These are phyloP conservation scores for Lepidurus arcticus DNA, from an alignment of 1,140 invertebrate species.

Conservation along the genomic window DNA sequence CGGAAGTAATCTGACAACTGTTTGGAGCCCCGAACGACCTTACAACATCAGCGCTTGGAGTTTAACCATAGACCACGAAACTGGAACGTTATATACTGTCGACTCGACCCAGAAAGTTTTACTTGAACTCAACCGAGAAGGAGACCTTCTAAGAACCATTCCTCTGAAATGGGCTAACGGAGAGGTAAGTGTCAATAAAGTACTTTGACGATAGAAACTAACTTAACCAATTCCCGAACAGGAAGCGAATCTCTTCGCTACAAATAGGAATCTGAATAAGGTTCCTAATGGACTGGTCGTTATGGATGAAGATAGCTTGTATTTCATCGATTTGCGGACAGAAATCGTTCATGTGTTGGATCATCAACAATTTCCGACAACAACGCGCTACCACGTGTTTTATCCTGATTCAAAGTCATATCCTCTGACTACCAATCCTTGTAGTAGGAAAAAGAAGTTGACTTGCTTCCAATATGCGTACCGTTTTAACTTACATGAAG, in stretches of 20 bases:
- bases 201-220: background rate
- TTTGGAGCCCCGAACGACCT: background rate
- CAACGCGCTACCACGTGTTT: background rate
- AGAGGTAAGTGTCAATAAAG: background rate
- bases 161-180: slow-evolving; percentile 11
- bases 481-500: background rate
- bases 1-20: background rate
- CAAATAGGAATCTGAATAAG: background rate
- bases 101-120: background rate
- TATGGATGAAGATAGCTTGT: background rate
- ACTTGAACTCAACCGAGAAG: background rate
- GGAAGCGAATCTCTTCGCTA: background rate
- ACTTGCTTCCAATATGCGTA: background rate
- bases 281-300: background rate
- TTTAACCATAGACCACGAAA: slow-evolving; percentile 13
- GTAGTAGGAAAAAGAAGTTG: background rate
- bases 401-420: background rate
- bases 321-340: background rate
- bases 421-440: background rate
- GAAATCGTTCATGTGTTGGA: background rate
- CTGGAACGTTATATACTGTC: background rate
- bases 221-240: background rate
- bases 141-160: background rate
- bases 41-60: background rate
- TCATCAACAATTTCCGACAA: background rate